Evolutionary conservation across 2,113 vertebrate species (phyloP).

Genomic region (Sorex araneus): DNA sequence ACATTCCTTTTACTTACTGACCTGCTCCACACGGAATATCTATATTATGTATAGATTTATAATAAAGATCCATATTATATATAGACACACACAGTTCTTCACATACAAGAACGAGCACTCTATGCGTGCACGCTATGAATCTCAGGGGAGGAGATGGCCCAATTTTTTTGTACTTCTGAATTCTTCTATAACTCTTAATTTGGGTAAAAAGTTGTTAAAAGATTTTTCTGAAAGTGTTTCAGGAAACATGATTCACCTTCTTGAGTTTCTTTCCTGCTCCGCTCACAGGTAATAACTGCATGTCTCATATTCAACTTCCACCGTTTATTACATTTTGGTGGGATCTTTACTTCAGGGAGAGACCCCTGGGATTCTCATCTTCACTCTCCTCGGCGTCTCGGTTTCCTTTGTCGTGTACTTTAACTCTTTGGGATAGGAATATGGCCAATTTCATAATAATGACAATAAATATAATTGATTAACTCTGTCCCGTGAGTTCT

Average conservation of each 20-base stretch:
- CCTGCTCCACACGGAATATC: neutral
- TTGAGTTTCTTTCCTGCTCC: neutral
- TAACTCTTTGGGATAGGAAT: neutral
- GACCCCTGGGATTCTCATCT: neutral
- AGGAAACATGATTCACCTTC: neutral
- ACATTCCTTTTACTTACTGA: neutral
- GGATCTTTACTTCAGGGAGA: neutral
- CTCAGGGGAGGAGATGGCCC: neutral
- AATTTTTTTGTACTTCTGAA: neutral
- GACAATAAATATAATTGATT: conserved; percentile 23
- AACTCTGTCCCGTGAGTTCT: neutral
- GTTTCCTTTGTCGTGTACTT: neutral
- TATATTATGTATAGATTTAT: neutral
- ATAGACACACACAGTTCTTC: neutral
- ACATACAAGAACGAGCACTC: neutral
- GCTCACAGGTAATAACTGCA: neutral
- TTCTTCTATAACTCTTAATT: neutral
- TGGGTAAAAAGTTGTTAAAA: neutral
- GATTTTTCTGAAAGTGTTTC: neutral
- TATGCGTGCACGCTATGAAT: neutral
- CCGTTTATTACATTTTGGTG: neutral
- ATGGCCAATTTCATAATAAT: neutral
- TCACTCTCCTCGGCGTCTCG: neutral
- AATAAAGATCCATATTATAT: no score
- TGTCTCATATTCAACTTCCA: neutral